Percentiles rank a stretch among this genome's conserved stretches.
These are phyloP conservation scores for Dicroscelio sp. DNA, from an alignment of 2,888 invertebrate genomes.

Conservation along the genomic window DNA sequence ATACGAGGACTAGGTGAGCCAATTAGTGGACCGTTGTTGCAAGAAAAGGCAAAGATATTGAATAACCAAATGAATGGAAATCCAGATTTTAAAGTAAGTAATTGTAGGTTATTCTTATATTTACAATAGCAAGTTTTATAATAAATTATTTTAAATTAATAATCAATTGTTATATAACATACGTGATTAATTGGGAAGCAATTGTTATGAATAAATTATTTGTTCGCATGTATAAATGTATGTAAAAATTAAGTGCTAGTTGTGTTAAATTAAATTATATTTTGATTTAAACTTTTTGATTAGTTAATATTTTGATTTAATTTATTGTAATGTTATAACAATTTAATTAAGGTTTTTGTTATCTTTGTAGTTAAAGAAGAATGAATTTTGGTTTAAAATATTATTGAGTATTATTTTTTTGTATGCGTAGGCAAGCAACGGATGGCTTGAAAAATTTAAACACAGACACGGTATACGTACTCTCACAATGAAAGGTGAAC, in stretches of 20 bases:
- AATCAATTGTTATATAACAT: neutral
- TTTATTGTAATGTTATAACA: neutral
- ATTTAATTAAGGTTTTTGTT: neutral
- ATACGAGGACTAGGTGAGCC: constrained; percentile 15
- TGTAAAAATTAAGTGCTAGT: no score
- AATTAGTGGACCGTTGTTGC: constrained; percentile 24
- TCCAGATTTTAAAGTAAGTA: constrained; percentile 30
- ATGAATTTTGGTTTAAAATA: neutral
- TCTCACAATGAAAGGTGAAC: constrained; percentile 20
- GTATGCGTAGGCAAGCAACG: neutral
- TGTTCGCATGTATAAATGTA: no score
- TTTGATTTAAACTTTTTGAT: no score
- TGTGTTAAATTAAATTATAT: neutral
- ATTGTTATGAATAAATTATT: no score
- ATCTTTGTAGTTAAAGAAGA: neutral
- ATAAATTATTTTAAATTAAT: neutral
- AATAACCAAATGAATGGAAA: neutral
- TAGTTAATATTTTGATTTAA: no score
- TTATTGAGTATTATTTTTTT: neutral
- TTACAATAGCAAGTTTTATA: no score
- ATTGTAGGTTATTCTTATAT: no score
- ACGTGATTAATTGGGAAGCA: no score
- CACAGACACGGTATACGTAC: neutral
- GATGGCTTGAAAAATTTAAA: constrained; percentile 33
- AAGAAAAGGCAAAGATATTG: constrained; percentile 2